Evolutionary conservation across 2,797 vertebrate species (phyloP).

Genomic region (Paramormyrops hopkinsi): DNA sequence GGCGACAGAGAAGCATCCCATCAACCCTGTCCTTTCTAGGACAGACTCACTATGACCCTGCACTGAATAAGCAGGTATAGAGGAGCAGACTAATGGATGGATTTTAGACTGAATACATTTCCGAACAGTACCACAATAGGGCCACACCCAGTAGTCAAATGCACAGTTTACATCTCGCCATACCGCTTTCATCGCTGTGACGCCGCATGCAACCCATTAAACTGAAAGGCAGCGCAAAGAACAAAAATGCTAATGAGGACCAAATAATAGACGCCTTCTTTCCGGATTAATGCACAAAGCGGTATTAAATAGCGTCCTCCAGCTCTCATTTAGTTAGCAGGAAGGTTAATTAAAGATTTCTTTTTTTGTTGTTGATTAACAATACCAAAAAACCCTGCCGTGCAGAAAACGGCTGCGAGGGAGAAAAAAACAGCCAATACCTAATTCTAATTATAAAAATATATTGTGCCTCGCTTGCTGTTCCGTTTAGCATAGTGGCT

Average conservation of each 20-base stretch:
- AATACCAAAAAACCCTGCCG: slow-evolving; percentile 31
- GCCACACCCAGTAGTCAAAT: background rate
- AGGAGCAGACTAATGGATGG: background rate
- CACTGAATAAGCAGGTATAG: background rate
- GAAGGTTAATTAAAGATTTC: slow-evolving; percentile 42
- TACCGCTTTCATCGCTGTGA: background rate
- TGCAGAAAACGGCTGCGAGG: slow-evolving; percentile 28
- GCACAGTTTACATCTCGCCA: background rate
- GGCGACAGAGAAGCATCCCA: background rate
- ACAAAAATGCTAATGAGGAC: slow-evolving; percentile 62
- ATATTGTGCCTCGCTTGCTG: slow-evolving; percentile 32
- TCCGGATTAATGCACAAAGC: slow-evolving; percentile 43
- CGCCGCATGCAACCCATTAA: background rate
- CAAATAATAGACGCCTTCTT: slow-evolving; percentile 45
- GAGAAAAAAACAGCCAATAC: slow-evolving; percentile 28
- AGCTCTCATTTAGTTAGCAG: slow-evolving; percentile 36
- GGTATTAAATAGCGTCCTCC: slow-evolving; percentile 40
- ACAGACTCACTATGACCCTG: background rate
- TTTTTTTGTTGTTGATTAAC: slow-evolving; percentile 9
- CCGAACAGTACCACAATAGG: background rate
- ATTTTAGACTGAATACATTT: background rate
- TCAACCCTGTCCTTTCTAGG: background rate
- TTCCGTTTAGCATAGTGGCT: slow-evolving; percentile 3
- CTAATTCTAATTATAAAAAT: slow-evolving; percentile 41
- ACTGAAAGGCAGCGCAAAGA: slow-evolving; percentile 36